Evolutionary conservation across 30 jellyfish, hydroid and myxozoan genomes (phyloP).

Genomic region (Cassiopea andromeda): DNA sequence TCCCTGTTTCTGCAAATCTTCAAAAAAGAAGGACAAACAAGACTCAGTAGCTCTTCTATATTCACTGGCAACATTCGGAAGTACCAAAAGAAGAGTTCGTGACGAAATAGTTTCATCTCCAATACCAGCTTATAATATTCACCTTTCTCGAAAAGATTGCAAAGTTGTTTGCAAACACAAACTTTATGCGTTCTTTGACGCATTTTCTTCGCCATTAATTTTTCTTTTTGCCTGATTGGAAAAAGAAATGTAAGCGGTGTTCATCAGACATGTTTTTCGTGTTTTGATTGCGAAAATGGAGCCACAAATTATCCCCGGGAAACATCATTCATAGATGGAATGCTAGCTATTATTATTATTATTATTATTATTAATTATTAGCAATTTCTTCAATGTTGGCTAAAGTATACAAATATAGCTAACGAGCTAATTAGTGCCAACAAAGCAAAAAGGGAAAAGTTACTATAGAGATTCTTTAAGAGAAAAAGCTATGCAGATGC

Average conservation of each 20-base stretch:
- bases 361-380: too few species aligned
- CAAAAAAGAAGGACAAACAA: conserved; percentile 40
- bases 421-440: too few species aligned
- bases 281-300: conserved; percentile 4
- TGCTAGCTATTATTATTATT: not conserved
- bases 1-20: conserved; percentile 44
- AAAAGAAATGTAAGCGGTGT: conserved; percentile 44
- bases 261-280: conserved; percentile 15
- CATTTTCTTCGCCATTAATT: not conserved
- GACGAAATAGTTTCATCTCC: conserved; percentile 62
- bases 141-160: conserved; percentile 52
- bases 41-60: conserved; percentile 35
- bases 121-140: conserved; percentile 49
- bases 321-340: conserved; percentile 31
- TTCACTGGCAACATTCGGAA: conserved; percentile 52
- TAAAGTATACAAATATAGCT: too few species aligned
- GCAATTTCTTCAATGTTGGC: too few species aligned
- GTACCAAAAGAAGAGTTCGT: conserved; percentile 50
- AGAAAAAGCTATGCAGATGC: too few species aligned
- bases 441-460: too few species aligned
- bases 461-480: too few species aligned
- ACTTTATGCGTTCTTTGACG: conserved; percentile 36
- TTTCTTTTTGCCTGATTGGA: conserved; percentile 34
- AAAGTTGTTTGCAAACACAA: conserved; percentile 24
- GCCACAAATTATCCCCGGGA: conserved; percentile 35